A percentile compares a stretch with the other conserved stretches of the same genome.
Conservation (phyloP, 2,797 vertebrate species). For the Takifugu ocellatus region DNA sequence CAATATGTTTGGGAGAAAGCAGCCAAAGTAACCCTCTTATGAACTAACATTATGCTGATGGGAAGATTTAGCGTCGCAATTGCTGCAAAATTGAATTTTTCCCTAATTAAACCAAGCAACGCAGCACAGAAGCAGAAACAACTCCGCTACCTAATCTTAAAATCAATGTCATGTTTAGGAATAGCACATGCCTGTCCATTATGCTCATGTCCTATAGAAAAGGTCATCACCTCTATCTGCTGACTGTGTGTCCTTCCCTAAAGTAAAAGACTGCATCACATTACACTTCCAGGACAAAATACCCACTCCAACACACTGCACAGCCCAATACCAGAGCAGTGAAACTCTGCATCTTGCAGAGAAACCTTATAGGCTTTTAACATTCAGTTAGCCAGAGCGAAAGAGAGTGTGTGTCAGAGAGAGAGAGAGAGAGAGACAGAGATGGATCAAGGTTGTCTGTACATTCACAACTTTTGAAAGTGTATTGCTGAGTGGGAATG, state of each 20-base stretch:
- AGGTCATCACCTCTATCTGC: conserved; percentile 65
- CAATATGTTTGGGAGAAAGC: too few species aligned
- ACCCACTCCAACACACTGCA: conserved; percentile 21
- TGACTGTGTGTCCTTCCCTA: conserved; percentile 62
- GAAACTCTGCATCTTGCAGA: conserved; percentile 33
- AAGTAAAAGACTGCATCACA: conserved; percentile 70
- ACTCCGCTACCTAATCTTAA: conserved; percentile 35
- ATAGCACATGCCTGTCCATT: conserved; percentile 5
- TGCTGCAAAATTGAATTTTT: too few species aligned
- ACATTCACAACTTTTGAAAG: conserved; percentile 19
- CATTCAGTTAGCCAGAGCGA: conserved; percentile 52
- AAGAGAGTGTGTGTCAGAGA: conserved; percentile 6
- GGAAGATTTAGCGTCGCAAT: too few species aligned
- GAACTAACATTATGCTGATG: too few species aligned
- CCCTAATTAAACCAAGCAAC: too few species aligned
- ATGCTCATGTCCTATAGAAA: conserved; percentile 40
- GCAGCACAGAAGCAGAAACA: conserved; percentile 1
- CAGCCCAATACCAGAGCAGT: conserved; percentile 57
- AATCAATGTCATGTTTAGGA: conserved; percentile 53
- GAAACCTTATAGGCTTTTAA: conserved; percentile 72
- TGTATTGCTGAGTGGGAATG: not conserved
- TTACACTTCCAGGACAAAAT: conserved; percentile 37
- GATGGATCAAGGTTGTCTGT: conserved; percentile 34
- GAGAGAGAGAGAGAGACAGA: conserved; percentile 8
- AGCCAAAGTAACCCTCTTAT: too few species aligned